phyloP scores from a whole-genome alignment of 2,113 vertebrate species.

The Notarius lentiginosus region DNA sequence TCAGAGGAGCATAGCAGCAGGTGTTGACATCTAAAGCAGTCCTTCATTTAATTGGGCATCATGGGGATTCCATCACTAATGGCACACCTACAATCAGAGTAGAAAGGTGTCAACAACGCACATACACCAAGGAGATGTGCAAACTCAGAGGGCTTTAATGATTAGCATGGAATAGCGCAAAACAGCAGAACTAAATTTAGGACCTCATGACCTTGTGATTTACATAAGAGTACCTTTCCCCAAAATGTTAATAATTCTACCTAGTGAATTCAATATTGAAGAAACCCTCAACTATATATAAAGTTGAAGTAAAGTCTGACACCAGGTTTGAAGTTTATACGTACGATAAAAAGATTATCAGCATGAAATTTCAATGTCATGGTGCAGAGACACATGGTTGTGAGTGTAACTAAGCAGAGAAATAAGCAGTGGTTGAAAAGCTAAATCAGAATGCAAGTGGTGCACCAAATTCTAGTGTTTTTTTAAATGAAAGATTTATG shows the following conservation, averaged over 20 bases:
- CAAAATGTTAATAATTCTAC: neutral
- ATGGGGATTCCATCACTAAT: conserved; percentile 49
- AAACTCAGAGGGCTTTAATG: neutral
- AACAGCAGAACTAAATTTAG: neutral
- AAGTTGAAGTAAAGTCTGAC: neutral
- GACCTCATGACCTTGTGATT: neutral
- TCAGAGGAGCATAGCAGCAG: conserved; percentile 1
- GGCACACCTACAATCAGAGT: conserved; percentile 8
- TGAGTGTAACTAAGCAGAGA: neutral
- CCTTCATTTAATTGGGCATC: conserved; percentile 57
- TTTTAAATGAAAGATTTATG: no score
- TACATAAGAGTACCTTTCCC: neutral
- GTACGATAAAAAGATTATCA: neutral
- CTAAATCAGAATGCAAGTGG: neutral
- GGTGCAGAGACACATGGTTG: neutral
- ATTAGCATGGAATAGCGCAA: neutral
- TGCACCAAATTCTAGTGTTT: no score
- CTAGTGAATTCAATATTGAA: neutral
- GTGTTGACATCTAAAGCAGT: conserved; percentile 32
- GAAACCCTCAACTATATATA: neutral
- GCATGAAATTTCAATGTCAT: neutral
- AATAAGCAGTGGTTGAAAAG: neutral
- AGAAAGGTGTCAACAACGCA: conserved; percentile 25
- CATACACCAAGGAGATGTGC: neutral
- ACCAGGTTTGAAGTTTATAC: neutral